Base-by-base conservation (phyloP, 2,888 invertebrate genomes). In the Cryptosula pallasiana region DNA sequence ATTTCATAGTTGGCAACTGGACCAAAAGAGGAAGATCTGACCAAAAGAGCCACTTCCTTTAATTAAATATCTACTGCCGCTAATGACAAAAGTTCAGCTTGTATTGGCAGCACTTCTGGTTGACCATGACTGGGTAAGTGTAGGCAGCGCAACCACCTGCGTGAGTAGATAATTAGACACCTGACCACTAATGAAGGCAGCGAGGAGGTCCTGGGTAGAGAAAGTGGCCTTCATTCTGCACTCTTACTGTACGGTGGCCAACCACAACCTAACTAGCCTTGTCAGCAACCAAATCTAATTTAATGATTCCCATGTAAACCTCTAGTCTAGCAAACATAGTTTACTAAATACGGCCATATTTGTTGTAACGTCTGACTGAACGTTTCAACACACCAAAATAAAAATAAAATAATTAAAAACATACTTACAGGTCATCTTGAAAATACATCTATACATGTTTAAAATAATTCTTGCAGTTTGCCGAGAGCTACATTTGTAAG, bases 111-210 rank as follows among this genome's bases (percentile, higher is more conserved):
- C 45, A 45, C 45, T 45, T 45, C 45, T 45, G 45, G 45, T 45
- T 13, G 45, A 45, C 45, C 45, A 45, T 45, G 45, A 45, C 45
- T 45, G 45, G 45, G 45, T 45, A 57, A 57, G 57, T 57, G 57
- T 5, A 23, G 25, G 25, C 5, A n/a, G 25, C 13, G 20, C n/a
- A 25, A 57, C 57, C 57, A 57, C 57, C 57, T 25, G 25, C 5
- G n/a, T 57, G 5, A 23, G n/a, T 57, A 16, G 57, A 25, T 57
- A 57, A 57, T 57, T 57, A 57, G 23, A 23, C 23, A 57, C 5
- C 23, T 57, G 25, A 57, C 57, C 57, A 25, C 57, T 57, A 57
- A 57, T 57, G 20, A 57, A 57, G 45, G 20, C 20, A 45, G 45
- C 5, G 20, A 45, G n/a, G 45, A 45, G 45, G 20, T 5, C 45